Conservation (phyloP, 2,797 vertebrate genomes). For the Pangasius djambal region DNA sequence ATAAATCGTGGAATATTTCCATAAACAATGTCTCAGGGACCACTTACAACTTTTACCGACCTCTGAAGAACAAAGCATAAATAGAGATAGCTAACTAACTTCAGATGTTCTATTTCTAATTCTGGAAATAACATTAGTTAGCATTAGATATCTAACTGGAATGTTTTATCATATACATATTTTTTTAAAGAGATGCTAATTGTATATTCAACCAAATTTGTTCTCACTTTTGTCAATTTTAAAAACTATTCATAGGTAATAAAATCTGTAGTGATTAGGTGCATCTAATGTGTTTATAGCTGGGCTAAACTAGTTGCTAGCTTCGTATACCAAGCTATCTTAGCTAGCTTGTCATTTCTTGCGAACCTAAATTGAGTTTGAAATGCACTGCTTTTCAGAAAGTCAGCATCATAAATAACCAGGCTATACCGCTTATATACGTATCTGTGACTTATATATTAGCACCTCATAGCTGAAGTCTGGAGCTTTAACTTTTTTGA, state of each 20-base stretch:
- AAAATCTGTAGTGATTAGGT: not conserved
- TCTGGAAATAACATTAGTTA: not conserved
- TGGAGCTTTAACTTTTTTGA: not conserved
- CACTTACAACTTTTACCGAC: not conserved
- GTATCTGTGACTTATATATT: not conserved
- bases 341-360: not conserved
- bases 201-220: not conserved
- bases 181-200: not conserved
- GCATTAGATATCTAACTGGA: not conserved
- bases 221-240: not conserved
- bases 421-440: not conserved
- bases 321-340: not conserved
- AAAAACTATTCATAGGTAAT: not conserved
- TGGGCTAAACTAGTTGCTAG: not conserved
- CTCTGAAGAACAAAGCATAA: not conserved
- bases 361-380: not conserved
- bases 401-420: not conserved
- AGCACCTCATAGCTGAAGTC: not conserved
- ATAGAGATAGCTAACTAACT: not conserved
- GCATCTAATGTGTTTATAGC: not conserved
- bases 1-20: not conserved
- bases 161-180: not conserved
- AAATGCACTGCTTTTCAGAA: not conserved
- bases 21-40: not conserved
- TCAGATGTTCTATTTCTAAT: not conserved